These are phyloP conservation scores for Chloebia gouldiae DNA, from an alignment of 2,113 vertebrate species.

Conservation along the genomic window DNA sequence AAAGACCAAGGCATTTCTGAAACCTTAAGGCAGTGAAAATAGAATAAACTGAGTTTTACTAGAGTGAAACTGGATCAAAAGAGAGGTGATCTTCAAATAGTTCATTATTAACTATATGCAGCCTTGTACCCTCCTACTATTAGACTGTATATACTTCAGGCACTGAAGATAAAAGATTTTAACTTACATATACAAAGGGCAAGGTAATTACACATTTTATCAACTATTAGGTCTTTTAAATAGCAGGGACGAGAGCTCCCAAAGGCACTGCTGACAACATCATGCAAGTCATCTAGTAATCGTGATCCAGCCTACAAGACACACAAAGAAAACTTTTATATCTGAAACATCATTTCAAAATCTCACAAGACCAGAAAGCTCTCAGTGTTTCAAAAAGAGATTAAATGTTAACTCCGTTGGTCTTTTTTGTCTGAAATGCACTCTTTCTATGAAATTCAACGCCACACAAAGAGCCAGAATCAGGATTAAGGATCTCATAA, in stretches of 20 bases:
- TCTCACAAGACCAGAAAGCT: slow-evolving; percentile 16
- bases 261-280: background rate
- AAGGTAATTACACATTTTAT: background rate
- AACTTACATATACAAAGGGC: background rate
- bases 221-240: background rate
- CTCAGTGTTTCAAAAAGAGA: slow-evolving; percentile 8
- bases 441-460: slow-evolving; percentile 39
- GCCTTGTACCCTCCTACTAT: background rate
- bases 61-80: background rate
- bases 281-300: background rate
- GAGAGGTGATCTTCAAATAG: background rate
- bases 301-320: background rate
- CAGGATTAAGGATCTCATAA: slow-evolving; percentile 40
- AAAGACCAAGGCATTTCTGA: background rate
- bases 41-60: background rate
- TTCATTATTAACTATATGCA: background rate
- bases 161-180: background rate
- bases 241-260: background rate
- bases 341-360: slow-evolving; percentile 3
- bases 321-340: slow-evolving; percentile 26
- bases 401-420: background rate
- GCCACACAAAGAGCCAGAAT: slow-evolving; percentile 12
- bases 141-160: background rate
- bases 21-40: background rate
- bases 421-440: slow-evolving; percentile 43